Evolutionary conservation across 1,140 invertebrate genomes (phyloP).

Genomic region (Charaxes varanes): DNA sequence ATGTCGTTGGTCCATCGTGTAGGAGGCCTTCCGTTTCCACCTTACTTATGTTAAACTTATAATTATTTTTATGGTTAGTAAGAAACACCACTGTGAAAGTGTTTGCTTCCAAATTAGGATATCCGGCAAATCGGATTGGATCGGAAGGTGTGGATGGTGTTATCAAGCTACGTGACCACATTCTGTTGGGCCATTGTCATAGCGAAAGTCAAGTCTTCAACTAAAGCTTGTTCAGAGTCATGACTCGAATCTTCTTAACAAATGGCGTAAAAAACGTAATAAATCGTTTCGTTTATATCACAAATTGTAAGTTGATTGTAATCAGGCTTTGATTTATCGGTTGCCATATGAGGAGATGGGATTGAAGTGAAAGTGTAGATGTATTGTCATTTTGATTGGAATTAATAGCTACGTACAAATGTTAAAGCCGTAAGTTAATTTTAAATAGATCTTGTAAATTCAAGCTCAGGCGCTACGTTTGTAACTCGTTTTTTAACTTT

Average conservation of each 20-base stretch:
- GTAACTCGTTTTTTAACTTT: no score
- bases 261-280: constrained; percentile 2
- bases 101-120: no score
- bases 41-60: no score
- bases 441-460: no score
- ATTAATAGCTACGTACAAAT: neutral
- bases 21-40: no score
- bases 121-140: no score
- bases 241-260: neutral
- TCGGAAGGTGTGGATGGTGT: no score
- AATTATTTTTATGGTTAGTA: no score
- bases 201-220: constrained; percentile 4
- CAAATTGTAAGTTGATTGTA: neutral
- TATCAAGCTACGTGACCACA: constrained; percentile 5
- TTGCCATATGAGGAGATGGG: neutral
- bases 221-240: constrained; percentile 1
- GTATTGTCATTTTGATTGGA: neutral
- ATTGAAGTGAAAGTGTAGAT: neutral
- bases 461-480: no score
- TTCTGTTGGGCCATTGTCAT: constrained; percentile 10
- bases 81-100: no score
- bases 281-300: neutral
- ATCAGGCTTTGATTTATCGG: neutral
- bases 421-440: no score
- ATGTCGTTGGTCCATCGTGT: no score